Conservation (phyloP, 2,113 vertebrate species). For the Megatriorchis doriae region DNA sequence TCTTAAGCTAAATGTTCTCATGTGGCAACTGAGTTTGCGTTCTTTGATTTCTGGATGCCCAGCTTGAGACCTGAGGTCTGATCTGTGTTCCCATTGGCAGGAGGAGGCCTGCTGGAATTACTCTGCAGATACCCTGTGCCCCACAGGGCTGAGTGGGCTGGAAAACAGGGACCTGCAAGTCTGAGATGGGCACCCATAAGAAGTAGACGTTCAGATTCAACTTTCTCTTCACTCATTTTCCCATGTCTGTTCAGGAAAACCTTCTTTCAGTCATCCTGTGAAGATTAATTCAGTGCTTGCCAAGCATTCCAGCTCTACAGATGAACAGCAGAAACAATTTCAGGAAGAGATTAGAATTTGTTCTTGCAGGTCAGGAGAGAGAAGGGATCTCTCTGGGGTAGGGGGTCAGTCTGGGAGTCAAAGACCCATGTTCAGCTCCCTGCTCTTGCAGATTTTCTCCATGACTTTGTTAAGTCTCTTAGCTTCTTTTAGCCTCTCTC, state of each 20-base stretch:
- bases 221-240: neutral
- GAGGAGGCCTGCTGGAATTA: neutral
- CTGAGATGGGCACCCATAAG: neutral
- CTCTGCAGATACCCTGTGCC: neutral
- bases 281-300: conserved; percentile 7
- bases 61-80: neutral
- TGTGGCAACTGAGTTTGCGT: neutral
- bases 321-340: conserved; percentile 27
- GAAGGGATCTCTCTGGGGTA: neutral
- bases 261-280: neutral
- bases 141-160: neutral
- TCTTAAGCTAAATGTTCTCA: neutral
- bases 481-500: neutral
- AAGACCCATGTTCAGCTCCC: neutral
- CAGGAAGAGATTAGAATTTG: conserved; percentile 14
- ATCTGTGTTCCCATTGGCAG: neutral
- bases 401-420: neutral
- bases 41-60: neutral
- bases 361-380: neutral
- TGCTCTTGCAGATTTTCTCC: neutral
- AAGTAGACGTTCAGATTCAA: neutral
- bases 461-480: neutral
- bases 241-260: neutral
- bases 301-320: neutral
- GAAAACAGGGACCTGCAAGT: neutral